Conservation (phyloP, 2,113 vertebrate species). For the Arvicanthis niloticus region DNA sequence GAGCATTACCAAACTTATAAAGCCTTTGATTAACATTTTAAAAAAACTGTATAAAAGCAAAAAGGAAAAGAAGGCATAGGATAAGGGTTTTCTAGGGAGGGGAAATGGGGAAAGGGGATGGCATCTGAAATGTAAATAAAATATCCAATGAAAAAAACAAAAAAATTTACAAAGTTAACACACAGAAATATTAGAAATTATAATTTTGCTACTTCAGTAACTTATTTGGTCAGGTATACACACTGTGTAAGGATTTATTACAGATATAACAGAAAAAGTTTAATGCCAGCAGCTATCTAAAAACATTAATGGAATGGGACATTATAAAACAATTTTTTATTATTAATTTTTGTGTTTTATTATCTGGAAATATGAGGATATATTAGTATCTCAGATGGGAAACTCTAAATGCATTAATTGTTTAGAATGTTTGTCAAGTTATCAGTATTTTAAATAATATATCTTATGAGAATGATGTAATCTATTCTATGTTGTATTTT, state of each 20-base stretch:
- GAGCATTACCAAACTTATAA: no score
- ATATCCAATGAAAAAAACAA: no score
- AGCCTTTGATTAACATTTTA: no score
- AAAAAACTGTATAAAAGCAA: no score
- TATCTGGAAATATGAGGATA: not conserved
- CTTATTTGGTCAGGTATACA: constrained; percentile 8
- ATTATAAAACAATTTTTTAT: not conserved
- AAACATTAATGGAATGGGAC: not conserved
- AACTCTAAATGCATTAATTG: not conserved
- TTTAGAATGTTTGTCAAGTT: not conserved
- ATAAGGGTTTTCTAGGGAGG: no score
- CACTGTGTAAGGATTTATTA: not conserved
- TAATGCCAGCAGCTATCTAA: not conserved
- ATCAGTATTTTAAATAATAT: not conserved
- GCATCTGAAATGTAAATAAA: no score
- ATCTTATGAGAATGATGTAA: not conserved
- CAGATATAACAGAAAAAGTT: not conserved
- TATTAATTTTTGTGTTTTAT: constrained; percentile 8
- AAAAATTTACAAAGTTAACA: not conserved
- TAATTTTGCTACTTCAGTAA: not conserved
- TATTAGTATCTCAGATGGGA: not conserved
- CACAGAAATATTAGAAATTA: not conserved
- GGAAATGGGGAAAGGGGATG: no score
- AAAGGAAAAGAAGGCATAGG: no score
- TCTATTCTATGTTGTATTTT: not conserved